Percentiles rank a stretch among this genome's conserved stretches.
phyloP scores from a whole-genome alignment of 2,113 vertebrate species.

The Antennarius striatus region DNA sequence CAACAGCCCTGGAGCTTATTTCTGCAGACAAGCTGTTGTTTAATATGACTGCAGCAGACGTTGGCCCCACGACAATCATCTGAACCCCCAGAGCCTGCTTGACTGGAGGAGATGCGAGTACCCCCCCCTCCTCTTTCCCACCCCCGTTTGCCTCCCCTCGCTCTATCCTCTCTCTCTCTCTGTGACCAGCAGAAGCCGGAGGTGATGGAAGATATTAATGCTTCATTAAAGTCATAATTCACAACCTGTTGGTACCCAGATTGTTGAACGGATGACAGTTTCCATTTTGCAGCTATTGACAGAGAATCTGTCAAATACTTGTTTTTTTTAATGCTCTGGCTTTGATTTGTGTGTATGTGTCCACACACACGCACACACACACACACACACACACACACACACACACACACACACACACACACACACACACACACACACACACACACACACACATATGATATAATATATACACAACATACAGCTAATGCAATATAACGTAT shows the following conservation, averaged over 20 bases:
- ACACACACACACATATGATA: too few relatives aligned
- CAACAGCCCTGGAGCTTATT: slow-evolving; percentile 69
- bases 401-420: too few relatives aligned
- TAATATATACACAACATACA: too few relatives aligned
- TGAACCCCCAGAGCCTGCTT: slow-evolving; percentile 69
- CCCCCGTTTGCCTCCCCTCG: slow-evolving; percentile 8
- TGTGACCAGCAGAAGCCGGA: slow-evolving; percentile 17
- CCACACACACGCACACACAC: too few relatives aligned
- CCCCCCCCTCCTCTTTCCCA: slow-evolving; percentile 19
- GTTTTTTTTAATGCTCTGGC: too few relatives aligned
- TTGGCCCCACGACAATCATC: slow-evolving; percentile 57
- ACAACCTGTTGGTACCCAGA: slow-evolving; percentile 33
- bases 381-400: too few relatives aligned
- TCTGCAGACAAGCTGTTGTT: slow-evolving; percentile 74
- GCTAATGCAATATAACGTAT: too few relatives aligned
- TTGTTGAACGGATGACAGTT: slow-evolving; percentile 6
- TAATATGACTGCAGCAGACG: slow-evolving; percentile 70
- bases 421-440: too few relatives aligned
- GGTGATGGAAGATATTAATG: slow-evolving; percentile 36
- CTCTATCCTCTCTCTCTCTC: neutral
- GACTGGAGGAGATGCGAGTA: slow-evolving; percentile 44
- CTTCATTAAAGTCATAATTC: slow-evolving; percentile 44
- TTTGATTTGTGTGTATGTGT: neutral
- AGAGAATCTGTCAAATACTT: too few relatives aligned
- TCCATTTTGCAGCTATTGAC: neutral